Evolutionary conservation across 2,888 invertebrate genomes (phyloP).

Genomic region (Thelaira solivaga): DNA sequence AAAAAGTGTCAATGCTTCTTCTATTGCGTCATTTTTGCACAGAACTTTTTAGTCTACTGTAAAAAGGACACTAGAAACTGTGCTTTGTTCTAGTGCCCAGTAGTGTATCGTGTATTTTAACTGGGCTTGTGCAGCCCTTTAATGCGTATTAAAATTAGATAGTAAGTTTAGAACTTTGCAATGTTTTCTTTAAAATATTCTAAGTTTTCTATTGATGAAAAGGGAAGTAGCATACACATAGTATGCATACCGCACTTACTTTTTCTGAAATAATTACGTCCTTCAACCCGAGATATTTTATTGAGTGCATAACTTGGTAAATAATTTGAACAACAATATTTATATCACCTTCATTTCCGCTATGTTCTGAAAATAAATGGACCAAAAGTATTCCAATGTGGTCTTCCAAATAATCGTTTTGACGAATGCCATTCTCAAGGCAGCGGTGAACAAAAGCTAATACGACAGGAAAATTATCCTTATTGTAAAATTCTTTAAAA

Average conservation of each 20-base stretch:
- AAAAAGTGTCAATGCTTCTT: too few relatives aligned
- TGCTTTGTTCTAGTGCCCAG: too few relatives aligned
- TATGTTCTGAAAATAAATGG: constrained; percentile 22
- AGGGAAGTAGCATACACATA: background rate
- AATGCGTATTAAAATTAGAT: too few relatives aligned
- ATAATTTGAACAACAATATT: constrained; percentile 51
- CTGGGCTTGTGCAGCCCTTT: too few relatives aligned
- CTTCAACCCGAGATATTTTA: background rate
- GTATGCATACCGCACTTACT: constrained; percentile 21
- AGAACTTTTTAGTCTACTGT: too few relatives aligned
- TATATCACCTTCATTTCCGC: constrained; percentile 28
- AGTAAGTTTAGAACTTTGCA: too few relatives aligned
- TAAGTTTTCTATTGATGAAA: too few relatives aligned
- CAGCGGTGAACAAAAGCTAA: constrained; percentile 45
- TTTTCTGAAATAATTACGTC: constrained; percentile 11
- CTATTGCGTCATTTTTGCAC: too few relatives aligned
- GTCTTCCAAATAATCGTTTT: background rate
- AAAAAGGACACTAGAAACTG: too few relatives aligned
- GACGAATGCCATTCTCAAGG: constrained; percentile 14
- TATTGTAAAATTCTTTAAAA: constrained; percentile 43
- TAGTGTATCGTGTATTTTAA: too few relatives aligned
- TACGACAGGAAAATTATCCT: constrained; percentile 4
- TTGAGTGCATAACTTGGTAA: constrained; percentile 47
- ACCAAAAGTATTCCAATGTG: constrained; percentile 4
- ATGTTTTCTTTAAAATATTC: too few relatives aligned